A percentile compares a stretch with the other conserved stretches of the same genome.
Conservation (phyloP, 92 coral and sea anemone genomes). For the Porites rus region DNA sequence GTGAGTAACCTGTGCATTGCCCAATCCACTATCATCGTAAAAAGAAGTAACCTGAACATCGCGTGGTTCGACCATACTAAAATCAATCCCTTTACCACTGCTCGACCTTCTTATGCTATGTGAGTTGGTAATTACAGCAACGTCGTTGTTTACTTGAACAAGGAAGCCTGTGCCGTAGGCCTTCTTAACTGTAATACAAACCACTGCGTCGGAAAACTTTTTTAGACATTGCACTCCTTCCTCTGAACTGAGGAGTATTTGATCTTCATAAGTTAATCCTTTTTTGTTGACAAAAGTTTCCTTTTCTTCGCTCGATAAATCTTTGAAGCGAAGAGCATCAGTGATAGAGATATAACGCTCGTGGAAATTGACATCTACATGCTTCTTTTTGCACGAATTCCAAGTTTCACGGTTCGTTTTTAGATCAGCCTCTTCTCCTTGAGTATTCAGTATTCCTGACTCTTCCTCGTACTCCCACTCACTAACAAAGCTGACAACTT, state of each 20-base stretch:
- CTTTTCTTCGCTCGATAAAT: conserved; percentile 32
- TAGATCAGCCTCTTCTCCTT: conserved; percentile 52
- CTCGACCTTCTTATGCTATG: conserved; percentile 32
- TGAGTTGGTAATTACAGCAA: conserved; percentile 44
- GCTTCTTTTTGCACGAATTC: conserved; percentile 44
- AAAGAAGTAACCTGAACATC: conserved; percentile 12
- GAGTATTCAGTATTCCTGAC: neutral
- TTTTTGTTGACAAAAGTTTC: conserved; percentile 11
- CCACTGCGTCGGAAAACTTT: conserved; percentile 31
- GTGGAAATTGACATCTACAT: conserved; percentile 39
- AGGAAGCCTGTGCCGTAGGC: conserved; percentile 33
- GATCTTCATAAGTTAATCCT: conserved; percentile 40
- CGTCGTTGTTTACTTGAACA: conserved; percentile 11
- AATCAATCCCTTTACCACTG: conserved; percentile 39
- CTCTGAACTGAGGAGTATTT: conserved; percentile 40
- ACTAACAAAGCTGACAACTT: neutral
- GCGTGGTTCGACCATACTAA: conserved; percentile 13
- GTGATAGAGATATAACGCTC: conserved; percentile 44
- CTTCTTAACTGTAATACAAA: conserved; percentile 17
- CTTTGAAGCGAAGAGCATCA: conserved; percentile 44
- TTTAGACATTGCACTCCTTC: conserved; percentile 22
- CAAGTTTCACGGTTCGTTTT: conserved; percentile 21
- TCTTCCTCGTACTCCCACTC: conserved; percentile 26
- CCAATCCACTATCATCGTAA: neutral
- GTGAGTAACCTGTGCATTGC: conserved; percentile 19